These are phyloP conservation scores for Odontophorus gujanensis DNA, from an alignment of 2,113 vertebrate species.

Conservation along the genomic window DNA sequence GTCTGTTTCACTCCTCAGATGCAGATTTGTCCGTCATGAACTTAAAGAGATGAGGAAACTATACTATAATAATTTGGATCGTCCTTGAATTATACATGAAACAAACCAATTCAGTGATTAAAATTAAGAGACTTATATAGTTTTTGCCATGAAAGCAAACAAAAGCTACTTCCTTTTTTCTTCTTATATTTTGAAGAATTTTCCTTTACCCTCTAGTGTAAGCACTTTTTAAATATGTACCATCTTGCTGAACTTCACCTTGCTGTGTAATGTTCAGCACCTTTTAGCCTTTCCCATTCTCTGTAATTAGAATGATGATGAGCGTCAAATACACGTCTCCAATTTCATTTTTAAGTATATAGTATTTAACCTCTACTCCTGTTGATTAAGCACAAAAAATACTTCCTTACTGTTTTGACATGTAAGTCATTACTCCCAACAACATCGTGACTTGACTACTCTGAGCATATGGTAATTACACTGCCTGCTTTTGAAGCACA, in stretches of 20 bases:
- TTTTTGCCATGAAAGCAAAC: not conserved
- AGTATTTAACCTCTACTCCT: not conserved
- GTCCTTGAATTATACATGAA: not conserved
- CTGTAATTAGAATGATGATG: not conserved
- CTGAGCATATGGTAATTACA: not conserved
- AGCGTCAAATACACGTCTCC: not conserved
- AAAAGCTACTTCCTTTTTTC: not conserved
- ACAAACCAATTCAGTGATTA: not conserved
- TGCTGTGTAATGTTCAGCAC: not conserved
- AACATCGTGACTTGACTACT: not conserved
- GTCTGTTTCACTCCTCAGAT: not conserved
- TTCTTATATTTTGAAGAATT: not conserved
- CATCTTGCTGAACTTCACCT: not conserved
- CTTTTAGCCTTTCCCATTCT: not conserved
- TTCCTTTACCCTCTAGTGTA: not conserved
- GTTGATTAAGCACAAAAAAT: conserved; percentile 6
- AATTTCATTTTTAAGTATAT: not conserved
- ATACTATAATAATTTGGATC: not conserved
- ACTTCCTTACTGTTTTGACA: not conserved
- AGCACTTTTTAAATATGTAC: not conserved
- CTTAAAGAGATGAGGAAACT: not conserved
- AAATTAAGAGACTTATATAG: not conserved
- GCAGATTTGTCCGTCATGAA: not conserved
- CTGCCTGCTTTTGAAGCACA: not conserved
- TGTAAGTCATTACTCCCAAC: not conserved